These are phyloP conservation scores for Orius insidiosus DNA, from an alignment of 1,140 invertebrate species.

Conservation along the genomic window DNA sequence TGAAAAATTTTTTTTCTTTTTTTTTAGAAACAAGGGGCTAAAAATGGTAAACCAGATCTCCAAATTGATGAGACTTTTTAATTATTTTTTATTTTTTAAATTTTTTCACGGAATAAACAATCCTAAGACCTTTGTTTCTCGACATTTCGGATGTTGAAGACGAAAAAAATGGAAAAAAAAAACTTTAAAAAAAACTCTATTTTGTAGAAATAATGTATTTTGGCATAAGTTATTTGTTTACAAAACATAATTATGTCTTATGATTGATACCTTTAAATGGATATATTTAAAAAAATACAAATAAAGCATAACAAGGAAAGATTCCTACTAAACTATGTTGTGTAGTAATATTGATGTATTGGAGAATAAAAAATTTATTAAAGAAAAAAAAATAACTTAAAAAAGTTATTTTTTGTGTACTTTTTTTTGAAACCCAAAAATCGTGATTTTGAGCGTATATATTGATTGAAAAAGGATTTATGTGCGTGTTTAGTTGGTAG, in stretches of 20 bases:
- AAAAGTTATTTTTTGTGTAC: background rate
- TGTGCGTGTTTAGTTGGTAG: too few species aligned
- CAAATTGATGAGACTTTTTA: constrained; percentile 1
- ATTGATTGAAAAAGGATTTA: too few species aligned
- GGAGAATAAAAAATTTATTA: constrained; percentile 20
- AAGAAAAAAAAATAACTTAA: constrained; percentile 3
- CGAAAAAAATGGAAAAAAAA: constrained; percentile 4
- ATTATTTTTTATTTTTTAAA: too few species aligned
- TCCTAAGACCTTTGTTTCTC: background rate
- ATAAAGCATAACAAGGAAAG: constrained; percentile 18
- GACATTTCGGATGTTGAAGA: background rate
- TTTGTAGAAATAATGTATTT: constrained; percentile 19
- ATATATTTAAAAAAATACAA: constrained; percentile 14
- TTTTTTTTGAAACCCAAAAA: too few species aligned
- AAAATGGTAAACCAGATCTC: constrained; percentile 5
- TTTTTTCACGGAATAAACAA: too few species aligned
- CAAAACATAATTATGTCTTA: constrained; percentile 18
- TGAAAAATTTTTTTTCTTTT: constrained; percentile 7
- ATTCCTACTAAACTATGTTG: constrained; percentile 21
- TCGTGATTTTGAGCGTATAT: too few species aligned
- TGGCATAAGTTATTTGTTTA: constrained; percentile 19
- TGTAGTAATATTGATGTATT: constrained; percentile 22
- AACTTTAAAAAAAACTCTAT: constrained; percentile 16
- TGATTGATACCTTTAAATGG: constrained; percentile 18
- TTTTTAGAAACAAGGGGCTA: constrained; percentile 4